A percentile compares a stretch with the other conserved stretches of the same genome.
Conservation (phyloP, 2,113 vertebrate genomes). For the Scomber japonicus region DNA sequence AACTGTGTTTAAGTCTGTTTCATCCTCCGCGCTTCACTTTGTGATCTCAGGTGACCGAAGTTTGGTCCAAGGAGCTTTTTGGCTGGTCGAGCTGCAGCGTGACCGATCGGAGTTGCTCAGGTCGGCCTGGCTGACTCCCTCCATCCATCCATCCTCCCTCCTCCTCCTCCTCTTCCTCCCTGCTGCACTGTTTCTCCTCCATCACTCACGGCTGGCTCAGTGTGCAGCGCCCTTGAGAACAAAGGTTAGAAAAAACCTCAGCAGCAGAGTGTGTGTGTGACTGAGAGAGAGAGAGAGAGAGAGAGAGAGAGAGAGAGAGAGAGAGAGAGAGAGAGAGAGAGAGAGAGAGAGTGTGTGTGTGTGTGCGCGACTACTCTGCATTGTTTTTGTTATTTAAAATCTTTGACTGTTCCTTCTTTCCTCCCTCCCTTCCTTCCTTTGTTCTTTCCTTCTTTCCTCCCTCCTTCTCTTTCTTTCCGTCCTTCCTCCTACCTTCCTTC, state of each 20-base stretch:
- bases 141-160: background rate
- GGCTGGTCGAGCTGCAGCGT: slow-evolving; percentile 21
- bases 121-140: slow-evolving; percentile 23
- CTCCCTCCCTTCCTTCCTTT: too few relatives aligned
- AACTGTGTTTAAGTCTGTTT: background rate
- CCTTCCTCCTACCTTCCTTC: too few relatives aligned
- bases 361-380: slow-evolving; percentile 1
- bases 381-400: slow-evolving; percentile 8
- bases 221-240: slow-evolving; percentile 41
- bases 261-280: background rate
- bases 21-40: slow-evolving; percentile 8
- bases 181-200: background rate
- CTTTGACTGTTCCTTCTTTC: too few relatives aligned
- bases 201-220: slow-evolving; percentile 26
- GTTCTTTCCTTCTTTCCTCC: too few relatives aligned
- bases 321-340: too few relatives aligned
- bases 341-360: too few relatives aligned
- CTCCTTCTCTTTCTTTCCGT: too few relatives aligned
- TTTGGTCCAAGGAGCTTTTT: too few relatives aligned
- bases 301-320: too few relatives aligned
- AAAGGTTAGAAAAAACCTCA: slow-evolving; percentile 45
- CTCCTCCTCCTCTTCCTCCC: background rate
- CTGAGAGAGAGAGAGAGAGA: too few relatives aligned
- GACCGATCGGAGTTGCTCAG: slow-evolving; percentile 12
- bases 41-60: slow-evolving; percentile 13